Base-by-base conservation (phyloP, 1,140 invertebrate genomes). In the Schmidtea mediterranea region DNA sequence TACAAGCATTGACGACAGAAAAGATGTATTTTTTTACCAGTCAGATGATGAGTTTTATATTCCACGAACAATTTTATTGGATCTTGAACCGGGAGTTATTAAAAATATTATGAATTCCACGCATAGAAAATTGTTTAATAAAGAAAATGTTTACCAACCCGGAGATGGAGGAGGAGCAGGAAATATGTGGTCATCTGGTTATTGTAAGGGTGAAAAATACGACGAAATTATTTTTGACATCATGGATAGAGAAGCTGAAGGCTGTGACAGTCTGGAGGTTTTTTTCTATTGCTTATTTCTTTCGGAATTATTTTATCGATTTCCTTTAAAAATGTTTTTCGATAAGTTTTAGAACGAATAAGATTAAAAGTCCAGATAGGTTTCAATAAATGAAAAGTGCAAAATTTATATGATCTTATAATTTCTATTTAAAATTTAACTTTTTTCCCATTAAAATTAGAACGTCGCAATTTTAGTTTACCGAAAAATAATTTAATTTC, bases 201-300 rank as follows among this genome's bases (percentile, higher is more conserved):
- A 80, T 62, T 77, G 78, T 32, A 66, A 68, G 55, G 65, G 63
- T 22, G 32, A 92, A 62, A 78, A 78, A 58, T 67, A 94, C 0
- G 78, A 86, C 63, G 89, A 95, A 67, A 86, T 94, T 69, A 81
- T 98, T 38, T 92, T 97, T 70, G 89, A 97, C 67, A 97, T 97
- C 49, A 80, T 98, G 50, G 89, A 97, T 63, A 73, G 87, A 57
- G 90, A 97, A 69, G 89, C 87, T 18, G 90, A 98, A 69, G 87
- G 87, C 26, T 87, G 83, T 69, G 89, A 97, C 59, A 90, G 84
- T 64, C 72, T 98, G 36, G 90, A 97, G 67, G 26, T 32, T n/a
- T n/a, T n/a, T n/a, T n/a, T n/a, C n/a, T n/a, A n/a, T n/a, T n/a
- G n/a, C n/a, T n/a, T n/a, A n/a, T n/a, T n/a, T n/a, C n/a, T n/a